phyloP scores from a whole-genome alignment of 2,888 invertebrate species.

The Isoperla grammatica region DNA sequence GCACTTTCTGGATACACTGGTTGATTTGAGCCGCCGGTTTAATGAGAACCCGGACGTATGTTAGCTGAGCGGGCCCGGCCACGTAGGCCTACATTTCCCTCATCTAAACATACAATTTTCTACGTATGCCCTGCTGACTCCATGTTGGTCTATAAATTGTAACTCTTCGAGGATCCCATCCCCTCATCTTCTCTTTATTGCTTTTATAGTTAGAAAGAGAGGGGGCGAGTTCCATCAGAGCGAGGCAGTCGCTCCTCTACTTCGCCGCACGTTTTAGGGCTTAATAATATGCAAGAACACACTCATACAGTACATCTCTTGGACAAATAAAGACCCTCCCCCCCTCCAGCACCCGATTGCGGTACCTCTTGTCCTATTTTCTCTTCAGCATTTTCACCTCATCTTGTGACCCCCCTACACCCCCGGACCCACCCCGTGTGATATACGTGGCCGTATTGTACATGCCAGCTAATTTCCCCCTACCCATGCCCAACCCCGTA shows the following conservation, averaged over 20 bases:
- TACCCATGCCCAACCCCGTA: slow-evolving; percentile 6
- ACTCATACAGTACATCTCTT: slow-evolving; percentile 17
- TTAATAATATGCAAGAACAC: slow-evolving; percentile 23
- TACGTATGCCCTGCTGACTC: slow-evolving; percentile 38
- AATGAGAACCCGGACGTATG: slow-evolving; percentile 16
- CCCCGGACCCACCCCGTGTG: slow-evolving; percentile 12
- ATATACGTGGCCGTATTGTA: slow-evolving; percentile 26
- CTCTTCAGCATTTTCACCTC: slow-evolving; percentile 17
- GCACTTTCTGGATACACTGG: too few species aligned
- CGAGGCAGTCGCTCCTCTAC: slow-evolving; percentile 2
- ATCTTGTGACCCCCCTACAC: slow-evolving; percentile 16
- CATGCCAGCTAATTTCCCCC: slow-evolving; percentile 23
- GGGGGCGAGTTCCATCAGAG: slow-evolving; percentile 24
- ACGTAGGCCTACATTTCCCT: slow-evolving; percentile 28
- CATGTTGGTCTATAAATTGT: slow-evolving; percentile 47
- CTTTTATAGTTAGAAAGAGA: slow-evolving; percentile 35
- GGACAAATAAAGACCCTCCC: slow-evolving; percentile 10
- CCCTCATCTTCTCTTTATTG: slow-evolving; percentile 39
- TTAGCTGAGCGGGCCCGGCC: slow-evolving; percentile 5
- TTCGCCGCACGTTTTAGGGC: neutral
- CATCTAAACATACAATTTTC: slow-evolving; percentile 38
- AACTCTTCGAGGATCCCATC: slow-evolving; percentile 33
- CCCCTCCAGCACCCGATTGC: slow-evolving; percentile 8
- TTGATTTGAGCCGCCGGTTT: neutral
- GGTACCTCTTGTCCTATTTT: slow-evolving; percentile 16